Conservation (phyloP, 2,113 vertebrate species). For the Elephas maximus region DNA sequence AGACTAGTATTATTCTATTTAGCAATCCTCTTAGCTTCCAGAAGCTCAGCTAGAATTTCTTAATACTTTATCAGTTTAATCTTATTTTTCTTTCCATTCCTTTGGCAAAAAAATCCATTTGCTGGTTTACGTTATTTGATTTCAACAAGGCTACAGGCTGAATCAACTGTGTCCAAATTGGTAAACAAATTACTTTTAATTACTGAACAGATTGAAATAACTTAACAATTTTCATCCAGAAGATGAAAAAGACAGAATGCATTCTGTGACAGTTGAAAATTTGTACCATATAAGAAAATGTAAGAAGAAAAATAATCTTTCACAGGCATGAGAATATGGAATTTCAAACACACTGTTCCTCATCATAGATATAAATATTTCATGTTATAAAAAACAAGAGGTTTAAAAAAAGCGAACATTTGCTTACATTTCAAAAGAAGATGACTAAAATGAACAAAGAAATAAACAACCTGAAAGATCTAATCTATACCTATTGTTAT, state of each 20-base stretch:
- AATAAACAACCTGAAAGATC: neutral
- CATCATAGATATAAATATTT: conserved; percentile 37
- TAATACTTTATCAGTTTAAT: conserved; percentile 60
- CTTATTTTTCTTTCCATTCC: conserved; percentile 27
- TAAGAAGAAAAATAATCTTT: conserved; percentile 68
- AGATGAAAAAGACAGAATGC: conserved; percentile 55
- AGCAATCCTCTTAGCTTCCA: conserved; percentile 25
- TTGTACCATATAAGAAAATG: conserved; percentile 56
- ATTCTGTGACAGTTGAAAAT: conserved; percentile 51
- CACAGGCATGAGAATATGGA: conserved; percentile 18
- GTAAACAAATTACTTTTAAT: conserved; percentile 81
- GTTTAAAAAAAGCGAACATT: conserved; percentile 6
- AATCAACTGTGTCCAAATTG: conserved; percentile 59
- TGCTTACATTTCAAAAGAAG: neutral
- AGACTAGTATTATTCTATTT: neutral
- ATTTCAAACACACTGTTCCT: conserved; percentile 57
- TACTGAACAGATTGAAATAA: conserved; percentile 70
- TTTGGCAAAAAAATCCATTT: conserved; percentile 44
- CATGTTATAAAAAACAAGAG: neutral
- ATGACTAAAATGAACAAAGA: conserved; percentile 9
- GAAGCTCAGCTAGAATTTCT: conserved; percentile 42
- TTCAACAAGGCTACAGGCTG: conserved; percentile 49
- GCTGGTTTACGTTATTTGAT: conserved; percentile 54
- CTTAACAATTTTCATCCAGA: conserved; percentile 67
- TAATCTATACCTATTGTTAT: neutral